Evolutionary conservation across 30 jellyfish, hydroid and myxozoan genomes (phyloP).

Genomic region (Aurelia sp.): DNA sequence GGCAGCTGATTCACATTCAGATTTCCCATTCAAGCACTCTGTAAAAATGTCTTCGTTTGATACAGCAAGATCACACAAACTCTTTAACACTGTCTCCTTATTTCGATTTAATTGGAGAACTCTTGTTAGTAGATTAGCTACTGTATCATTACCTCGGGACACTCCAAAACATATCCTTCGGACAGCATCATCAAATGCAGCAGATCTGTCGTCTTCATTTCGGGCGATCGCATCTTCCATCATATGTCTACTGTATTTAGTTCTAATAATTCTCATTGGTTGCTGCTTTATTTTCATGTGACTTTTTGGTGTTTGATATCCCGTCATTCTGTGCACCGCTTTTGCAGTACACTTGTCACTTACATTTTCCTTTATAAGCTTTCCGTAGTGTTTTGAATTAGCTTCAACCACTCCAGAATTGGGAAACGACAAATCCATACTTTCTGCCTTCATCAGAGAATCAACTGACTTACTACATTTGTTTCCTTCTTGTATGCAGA

Average conservation of each 20-base stretch:
- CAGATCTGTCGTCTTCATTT: neutral
- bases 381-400: neutral
- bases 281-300: neutral
- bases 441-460: neutral
- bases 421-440: neutral
- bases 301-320: neutral
- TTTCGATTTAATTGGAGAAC: neutral
- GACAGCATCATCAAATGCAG: neutral
- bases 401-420: neutral
- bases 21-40: conserved; percentile 21
- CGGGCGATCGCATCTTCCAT: conserved; percentile 8
- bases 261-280: neutral
- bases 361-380: neutral
- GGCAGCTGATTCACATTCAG: conserved; percentile 31
- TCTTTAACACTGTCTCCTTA: neutral
- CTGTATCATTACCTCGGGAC: conserved; percentile 30
- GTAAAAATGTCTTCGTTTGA: neutral
- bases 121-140: conserved; percentile 1
- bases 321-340: neutral
- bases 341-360: neutral
- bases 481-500: conserved; percentile 24
- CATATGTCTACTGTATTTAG: conserved; percentile 58
- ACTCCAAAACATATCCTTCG: conserved; percentile 22
- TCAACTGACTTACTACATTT: neutral
- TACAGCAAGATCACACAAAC: conserved; percentile 4